These are phyloP conservation scores for Alloscopus bannaensis DNA, from an alignment of 2,888 invertebrate genomes.

Conservation along the genomic window DNA sequence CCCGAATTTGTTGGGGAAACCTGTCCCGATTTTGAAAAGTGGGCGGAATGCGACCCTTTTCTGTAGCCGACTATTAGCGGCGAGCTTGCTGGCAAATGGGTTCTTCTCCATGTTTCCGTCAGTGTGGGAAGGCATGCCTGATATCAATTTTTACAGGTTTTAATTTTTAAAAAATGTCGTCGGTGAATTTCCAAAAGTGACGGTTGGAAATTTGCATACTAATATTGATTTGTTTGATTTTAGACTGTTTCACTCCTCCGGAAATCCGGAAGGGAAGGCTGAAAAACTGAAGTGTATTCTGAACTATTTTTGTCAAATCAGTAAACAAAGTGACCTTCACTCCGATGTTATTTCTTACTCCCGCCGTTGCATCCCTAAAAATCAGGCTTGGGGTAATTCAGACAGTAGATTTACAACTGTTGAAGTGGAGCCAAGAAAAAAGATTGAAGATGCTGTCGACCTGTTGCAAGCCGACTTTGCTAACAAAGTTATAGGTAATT, in stretches of 20 bases:
- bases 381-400: background rate
- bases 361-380: background rate
- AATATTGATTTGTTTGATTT: background rate
- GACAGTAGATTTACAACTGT: background rate
- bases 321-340: constrained; percentile 57
- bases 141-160: constrained; percentile 17
- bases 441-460: constrained; percentile 91
- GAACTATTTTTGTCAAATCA: constrained; percentile 73
- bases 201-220: background rate
- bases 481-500: constrained; percentile 81
- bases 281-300: constrained; percentile 47
- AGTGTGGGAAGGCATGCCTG: background rate
- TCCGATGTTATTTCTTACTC: background rate
- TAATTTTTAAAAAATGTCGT: constrained; percentile 14
- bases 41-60: constrained; percentile 3
- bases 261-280: background rate
- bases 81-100: constrained; percentile 20
- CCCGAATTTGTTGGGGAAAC: constrained; percentile 76
- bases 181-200: background rate
- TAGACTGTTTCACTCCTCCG: constrained; percentile 24
- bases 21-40: constrained; percentile 71
- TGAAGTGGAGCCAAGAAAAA: constrained; percentile 82
- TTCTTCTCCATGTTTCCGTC: constrained; percentile 8
- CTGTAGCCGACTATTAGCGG: background rate
- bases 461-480: constrained; percentile 96